Percentiles rank a stretch among this genome's conserved stretches.
phyloP scores from a whole-genome alignment of 2,888 invertebrate genomes.

The Hermodice carunculata region DNA sequence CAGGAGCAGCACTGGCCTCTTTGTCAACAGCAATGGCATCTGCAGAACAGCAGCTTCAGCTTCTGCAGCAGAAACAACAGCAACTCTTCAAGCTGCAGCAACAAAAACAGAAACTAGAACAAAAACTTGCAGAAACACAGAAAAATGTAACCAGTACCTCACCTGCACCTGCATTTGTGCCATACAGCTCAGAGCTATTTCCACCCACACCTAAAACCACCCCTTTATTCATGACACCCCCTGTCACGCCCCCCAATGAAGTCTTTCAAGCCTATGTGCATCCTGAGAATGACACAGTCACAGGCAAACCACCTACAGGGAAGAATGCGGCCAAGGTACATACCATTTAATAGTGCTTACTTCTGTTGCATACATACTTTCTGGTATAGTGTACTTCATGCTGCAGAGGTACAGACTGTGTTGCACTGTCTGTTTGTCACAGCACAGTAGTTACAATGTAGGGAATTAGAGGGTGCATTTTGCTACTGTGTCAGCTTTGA shows the following conservation, averaged over 20 bases:
- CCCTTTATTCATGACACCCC: slow-evolving; percentile 66
- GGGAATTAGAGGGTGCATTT: no score
- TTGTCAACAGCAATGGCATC: slow-evolving; percentile 51
- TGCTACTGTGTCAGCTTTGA: no score
- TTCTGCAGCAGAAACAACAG: slow-evolving; percentile 47
- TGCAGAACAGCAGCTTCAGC: slow-evolving; percentile 55
- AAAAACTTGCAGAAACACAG: background rate
- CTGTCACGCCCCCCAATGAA: slow-evolving; percentile 60
- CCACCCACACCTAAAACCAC: slow-evolving; percentile 69
- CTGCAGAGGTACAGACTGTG: no score
- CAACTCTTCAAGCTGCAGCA: slow-evolving; percentile 56
- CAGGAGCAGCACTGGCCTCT: slow-evolving; percentile 47
- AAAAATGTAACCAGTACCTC: slow-evolving; percentile 2
- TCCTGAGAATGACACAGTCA: slow-evolving; percentile 6
- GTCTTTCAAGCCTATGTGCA: slow-evolving; percentile 11
- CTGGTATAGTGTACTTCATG: no score
- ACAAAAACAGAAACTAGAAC: slow-evolving; percentile 44
- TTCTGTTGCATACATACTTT: no score
- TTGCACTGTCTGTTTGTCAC: no score
- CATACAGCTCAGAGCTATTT: slow-evolving; percentile 49
- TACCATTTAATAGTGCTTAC: no score
- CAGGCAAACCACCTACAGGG: slow-evolving; percentile 26
- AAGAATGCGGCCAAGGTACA: slow-evolving; percentile 17
- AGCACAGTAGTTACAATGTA: no score
- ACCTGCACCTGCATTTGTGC: no score